Evolutionary conservation across 2,113 vertebrate genomes (phyloP).

Genomic region (Pangasianodon gigas): DNA sequence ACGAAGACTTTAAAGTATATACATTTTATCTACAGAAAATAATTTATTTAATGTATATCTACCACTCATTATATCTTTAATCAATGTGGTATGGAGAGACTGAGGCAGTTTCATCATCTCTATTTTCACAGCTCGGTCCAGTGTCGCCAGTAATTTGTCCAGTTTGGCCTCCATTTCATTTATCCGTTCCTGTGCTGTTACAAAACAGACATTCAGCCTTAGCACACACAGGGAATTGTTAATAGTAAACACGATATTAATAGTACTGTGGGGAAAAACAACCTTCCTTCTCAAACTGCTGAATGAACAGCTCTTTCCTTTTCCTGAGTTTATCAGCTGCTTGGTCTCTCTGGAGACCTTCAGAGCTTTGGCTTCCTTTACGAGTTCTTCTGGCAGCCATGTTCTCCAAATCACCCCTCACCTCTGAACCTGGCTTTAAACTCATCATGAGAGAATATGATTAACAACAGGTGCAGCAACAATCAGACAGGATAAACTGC

Average conservation of each 20-base stretch:
- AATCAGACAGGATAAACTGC: background rate
- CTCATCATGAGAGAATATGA: background rate
- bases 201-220: background rate
- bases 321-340: constrained; percentile 56
- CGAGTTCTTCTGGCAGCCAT: constrained; percentile 41
- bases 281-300: constrained; percentile 82
- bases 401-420: background rate
- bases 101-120: constrained; percentile 74
- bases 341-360: background rate
- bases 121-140: constrained; percentile 69
- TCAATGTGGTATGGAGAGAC: constrained; percentile 59
- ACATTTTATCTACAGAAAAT: background rate
- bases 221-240: background rate
- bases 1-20: background rate
- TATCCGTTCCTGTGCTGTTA: constrained; percentile 66
- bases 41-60: background rate
- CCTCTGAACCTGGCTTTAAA: background rate
- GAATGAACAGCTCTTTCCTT: constrained; percentile 74
- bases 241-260: no score
- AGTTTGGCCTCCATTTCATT: constrained; percentile 64
- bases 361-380: constrained; percentile 29
- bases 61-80: constrained; percentile 66
- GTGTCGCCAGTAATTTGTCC: constrained; percentile 62
- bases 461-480: constrained; percentile 8
- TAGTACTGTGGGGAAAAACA: background rate